A percentile compares a stretch with the other conserved stretches of the same genome.
Evolutionary conservation across 2,797 vertebrate species (phyloP).

Genomic region (Ara ararauna): DNA sequence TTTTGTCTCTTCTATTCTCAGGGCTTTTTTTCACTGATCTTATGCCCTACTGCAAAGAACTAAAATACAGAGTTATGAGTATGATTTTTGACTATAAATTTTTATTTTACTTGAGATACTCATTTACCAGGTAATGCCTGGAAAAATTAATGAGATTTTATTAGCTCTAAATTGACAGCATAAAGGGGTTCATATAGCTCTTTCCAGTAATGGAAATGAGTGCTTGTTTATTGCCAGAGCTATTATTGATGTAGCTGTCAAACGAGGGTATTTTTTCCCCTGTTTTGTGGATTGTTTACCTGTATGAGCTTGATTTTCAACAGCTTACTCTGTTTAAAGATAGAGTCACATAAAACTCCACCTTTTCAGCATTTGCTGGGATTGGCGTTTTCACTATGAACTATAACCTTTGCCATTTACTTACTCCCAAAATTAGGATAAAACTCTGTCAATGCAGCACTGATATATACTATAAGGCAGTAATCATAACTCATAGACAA

Average conservation of each 20-base stretch:
- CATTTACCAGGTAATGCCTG: background rate
- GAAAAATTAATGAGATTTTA: background rate
- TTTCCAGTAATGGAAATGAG: background rate
- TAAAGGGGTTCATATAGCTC: background rate
- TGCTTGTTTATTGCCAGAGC: background rate
- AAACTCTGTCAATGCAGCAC: background rate
- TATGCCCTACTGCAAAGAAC: background rate
- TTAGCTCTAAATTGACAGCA: background rate
- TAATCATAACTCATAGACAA: background rate
- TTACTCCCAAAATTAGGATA: background rate
- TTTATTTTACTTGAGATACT: background rate
- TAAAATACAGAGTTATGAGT: background rate
- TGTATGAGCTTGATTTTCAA: background rate
- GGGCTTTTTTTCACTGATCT: background rate
- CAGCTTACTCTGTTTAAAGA: background rate
- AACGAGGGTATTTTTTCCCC: fast-evolving
- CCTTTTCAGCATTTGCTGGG: background rate
- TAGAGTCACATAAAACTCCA: background rate
- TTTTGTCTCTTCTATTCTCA: background rate
- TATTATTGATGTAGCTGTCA: background rate
- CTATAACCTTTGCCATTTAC: background rate
- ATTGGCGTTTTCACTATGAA: background rate
- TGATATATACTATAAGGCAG: background rate
- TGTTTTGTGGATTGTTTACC: background rate
- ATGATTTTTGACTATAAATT: background rate